Percentiles rank a stretch among this genome's conserved stretches.
Conservation (phyloP, 2,113 vertebrate species). For the Cryptomyrus ogoouensis region DNA sequence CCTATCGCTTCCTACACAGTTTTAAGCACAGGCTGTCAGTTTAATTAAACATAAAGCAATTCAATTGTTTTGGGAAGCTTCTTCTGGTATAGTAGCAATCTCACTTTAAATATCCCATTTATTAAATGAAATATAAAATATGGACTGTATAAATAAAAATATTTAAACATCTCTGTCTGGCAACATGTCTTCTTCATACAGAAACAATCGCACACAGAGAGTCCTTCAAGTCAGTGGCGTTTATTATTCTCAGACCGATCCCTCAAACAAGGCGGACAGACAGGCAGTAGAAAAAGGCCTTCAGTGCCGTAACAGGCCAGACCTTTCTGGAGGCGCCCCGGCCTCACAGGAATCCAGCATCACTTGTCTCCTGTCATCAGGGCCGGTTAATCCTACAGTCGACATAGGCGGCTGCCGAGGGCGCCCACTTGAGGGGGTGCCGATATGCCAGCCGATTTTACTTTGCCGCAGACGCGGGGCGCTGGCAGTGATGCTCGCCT, state of each 20-base stretch:
- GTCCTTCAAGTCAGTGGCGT: slow-evolving; percentile 47
- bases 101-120: not conserved
- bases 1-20: not conserved
- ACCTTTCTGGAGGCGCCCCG: slow-evolving; percentile 57
- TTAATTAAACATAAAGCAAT: not conserved
- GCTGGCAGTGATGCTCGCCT: not conserved
- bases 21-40: not conserved
- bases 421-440: not conserved
- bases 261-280: slow-evolving; percentile 52
- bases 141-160: not conserved
- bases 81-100: not conserved
- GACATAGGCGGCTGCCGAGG: not conserved
- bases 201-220: slow-evolving; percentile 9
- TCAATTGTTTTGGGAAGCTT: not conserved
- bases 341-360: slow-evolving; percentile 64
- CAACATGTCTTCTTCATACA: not conserved
- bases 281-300: slow-evolving; percentile 59
- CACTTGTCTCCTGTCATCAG: slow-evolving; percentile 56
- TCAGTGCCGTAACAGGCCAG: slow-evolving; percentile 49
- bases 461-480: not conserved
- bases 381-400: not conserved
- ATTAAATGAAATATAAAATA: not conserved
- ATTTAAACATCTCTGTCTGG: not conserved
- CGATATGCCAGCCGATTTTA: not conserved
- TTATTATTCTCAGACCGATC: slow-evolving; percentile 55